A percentile compares a stretch with the other conserved stretches of the same genome.
Conservation (phyloP, 2,113 vertebrate species). For the Hyaena hyaena region DNA sequence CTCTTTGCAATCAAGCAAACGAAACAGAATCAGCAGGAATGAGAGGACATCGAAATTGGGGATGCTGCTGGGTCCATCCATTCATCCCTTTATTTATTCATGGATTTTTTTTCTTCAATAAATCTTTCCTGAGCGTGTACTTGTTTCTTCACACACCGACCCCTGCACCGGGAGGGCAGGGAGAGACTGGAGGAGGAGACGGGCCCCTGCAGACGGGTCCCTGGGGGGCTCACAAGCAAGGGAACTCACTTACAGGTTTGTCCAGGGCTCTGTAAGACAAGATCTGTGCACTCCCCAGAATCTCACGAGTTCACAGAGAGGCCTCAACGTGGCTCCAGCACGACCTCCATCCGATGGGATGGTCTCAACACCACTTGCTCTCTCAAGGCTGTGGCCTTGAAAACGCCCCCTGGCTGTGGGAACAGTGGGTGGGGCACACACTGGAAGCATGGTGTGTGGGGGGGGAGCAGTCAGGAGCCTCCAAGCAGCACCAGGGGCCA, state of each 20-base stretch:
- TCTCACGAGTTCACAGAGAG: neutral
- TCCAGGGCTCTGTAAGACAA: neutral
- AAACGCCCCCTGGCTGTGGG: neutral
- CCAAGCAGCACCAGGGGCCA: fast-evolving
- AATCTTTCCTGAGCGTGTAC: neutral
- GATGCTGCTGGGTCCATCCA: neutral
- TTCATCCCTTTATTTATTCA: neutral
- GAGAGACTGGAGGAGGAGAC: neutral
- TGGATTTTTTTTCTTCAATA: neutral
- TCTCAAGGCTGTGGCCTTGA: neutral
- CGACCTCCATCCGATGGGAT: neutral
- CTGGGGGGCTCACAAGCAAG: neutral
- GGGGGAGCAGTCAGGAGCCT: neutral
- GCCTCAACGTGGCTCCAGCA: neutral
- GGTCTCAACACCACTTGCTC: fast-evolving
- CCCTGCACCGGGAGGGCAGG: neutral
- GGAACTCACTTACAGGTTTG: neutral
- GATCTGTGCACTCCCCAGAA: neutral
- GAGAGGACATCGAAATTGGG: fast-evolving
- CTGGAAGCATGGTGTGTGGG: fast-evolving
- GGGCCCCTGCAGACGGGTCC: fast-evolving
- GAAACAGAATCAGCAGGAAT: neutral
- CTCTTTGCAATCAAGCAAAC: neutral
- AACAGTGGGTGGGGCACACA: fast-evolving
- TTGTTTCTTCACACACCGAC: neutral